Conservation (phyloP, 2,113 vertebrate genomes). For the Ondatra zibethicus region DNA sequence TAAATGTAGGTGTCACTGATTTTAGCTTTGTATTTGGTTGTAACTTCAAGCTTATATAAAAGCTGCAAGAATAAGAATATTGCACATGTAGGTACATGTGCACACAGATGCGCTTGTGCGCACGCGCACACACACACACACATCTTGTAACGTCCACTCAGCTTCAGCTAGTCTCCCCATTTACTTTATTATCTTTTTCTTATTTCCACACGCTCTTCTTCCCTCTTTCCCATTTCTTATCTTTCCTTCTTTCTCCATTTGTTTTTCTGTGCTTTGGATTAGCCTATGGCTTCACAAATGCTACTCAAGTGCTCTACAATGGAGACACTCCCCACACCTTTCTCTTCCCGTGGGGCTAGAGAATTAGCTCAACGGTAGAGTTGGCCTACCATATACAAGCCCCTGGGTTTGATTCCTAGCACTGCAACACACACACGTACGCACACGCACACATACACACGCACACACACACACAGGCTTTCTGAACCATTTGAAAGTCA, state of each 20-base stretch:
- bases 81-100: not conserved
- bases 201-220: not conserved
- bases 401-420: not conserved
- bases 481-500: not conserved
- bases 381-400: not conserved
- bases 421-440: not conserved
- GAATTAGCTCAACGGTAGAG: not conserved
- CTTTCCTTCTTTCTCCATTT: not conserved
- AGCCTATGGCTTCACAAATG: not conserved
- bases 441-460: too few relatives aligned
- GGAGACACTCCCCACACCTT: not conserved
- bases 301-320: too few relatives aligned
- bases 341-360: not conserved
- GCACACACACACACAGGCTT: not conserved
- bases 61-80: not conserved
- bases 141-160: not conserved
- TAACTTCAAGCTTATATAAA: slow-evolving; percentile 34
- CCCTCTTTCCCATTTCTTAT: not conserved
- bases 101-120: too few relatives aligned
- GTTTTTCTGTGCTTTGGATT: not conserved
- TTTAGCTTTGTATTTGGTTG: not conserved
- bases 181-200: not conserved
- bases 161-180: not conserved
- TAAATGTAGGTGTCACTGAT: not conserved
- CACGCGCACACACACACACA: too few relatives aligned